Percentiles rank a stretch among this genome's conserved stretches.
Evolutionary conservation across 2,888 invertebrate species (phyloP).

Genomic region (Quadroppia sp.): DNA sequence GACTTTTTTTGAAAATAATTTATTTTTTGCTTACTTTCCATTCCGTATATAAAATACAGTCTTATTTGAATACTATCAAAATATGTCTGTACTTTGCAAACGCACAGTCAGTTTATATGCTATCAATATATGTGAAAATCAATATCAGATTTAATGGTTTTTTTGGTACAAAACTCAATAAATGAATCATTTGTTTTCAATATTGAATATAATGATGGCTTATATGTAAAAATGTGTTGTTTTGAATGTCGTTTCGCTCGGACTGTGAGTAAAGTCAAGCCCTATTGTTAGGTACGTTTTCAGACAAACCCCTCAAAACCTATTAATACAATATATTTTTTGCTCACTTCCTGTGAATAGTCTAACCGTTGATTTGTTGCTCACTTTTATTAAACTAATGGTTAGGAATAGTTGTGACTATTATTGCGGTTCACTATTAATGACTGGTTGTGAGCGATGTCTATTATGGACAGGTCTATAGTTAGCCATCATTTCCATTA

Average conservation of each 20-base stretch:
- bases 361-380: constrained; percentile 23
- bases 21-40: not conserved
- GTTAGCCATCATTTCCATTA: not conserved
- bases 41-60: not conserved
- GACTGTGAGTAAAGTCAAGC: not conserved
- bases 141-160: too few species aligned
- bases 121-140: too few species aligned
- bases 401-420: constrained; percentile 3
- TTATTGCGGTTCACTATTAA: constrained; percentile 6
- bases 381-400: constrained; percentile 31
- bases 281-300: not conserved
- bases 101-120: too few species aligned
- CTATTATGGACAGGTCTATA: not conserved
- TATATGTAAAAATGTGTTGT: not conserved
- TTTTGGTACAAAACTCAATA: not conserved
- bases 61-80: not conserved
- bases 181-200: constrained; percentile 1
- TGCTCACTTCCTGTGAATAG: not conserved
- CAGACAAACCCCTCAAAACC: not conserved
- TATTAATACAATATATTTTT: constrained; percentile 24
- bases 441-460: constrained; percentile 17
- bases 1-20: not conserved
- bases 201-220: not conserved
- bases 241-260: not conserved
- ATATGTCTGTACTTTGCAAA: too few species aligned